Conservation (phyloP, 1,140 invertebrate species). For the Scaptomyza montana region DNA sequence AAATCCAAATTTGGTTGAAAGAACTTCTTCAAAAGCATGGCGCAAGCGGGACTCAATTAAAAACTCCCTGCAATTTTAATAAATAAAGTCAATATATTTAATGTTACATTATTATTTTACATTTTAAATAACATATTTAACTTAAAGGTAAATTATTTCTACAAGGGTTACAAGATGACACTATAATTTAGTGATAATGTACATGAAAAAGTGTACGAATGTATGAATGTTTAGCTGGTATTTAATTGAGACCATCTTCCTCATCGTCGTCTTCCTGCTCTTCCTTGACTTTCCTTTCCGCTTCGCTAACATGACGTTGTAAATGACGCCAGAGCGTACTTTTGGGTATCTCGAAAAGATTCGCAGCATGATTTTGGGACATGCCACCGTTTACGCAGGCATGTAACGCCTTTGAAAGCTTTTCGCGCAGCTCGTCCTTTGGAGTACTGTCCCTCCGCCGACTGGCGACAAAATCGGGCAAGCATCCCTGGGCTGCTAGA, state of each 20-base stretch:
- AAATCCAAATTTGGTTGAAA: too few species aligned
- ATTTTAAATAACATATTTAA: conserved; percentile 13
- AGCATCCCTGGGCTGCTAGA: conserved; percentile 85
- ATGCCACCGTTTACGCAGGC: conserved; percentile 86
- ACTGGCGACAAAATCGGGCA: conserved; percentile 84
- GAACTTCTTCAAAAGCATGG: too few species aligned
- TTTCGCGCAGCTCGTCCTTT: conserved; percentile 84
- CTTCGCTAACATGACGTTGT: conserved; percentile 77
- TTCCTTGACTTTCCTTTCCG: conserved; percentile 61
- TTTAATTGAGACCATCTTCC: conserved; percentile 57
- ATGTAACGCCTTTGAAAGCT: conserved; percentile 85
- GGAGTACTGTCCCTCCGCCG: conserved; percentile 84
- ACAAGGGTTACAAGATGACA: conserved; percentile 11
- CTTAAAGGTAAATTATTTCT: conserved; percentile 15
- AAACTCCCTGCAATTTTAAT: background rate
- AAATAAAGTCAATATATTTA: too few species aligned
- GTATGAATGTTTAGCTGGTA: conserved; percentile 9
- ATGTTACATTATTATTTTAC: background rate
- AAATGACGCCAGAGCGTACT: conserved; percentile 87
- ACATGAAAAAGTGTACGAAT: conserved; percentile 23
- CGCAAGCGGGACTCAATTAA: too few species aligned
- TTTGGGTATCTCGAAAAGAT: conserved; percentile 86
- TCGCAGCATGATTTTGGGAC: conserved; percentile 86
- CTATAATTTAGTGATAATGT: conserved; percentile 24
- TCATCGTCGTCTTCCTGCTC: conserved; percentile 63